These are phyloP conservation scores for Lasioglossum marginatum DNA, from an alignment of 2,888 invertebrate species.

Conservation along the genomic window DNA sequence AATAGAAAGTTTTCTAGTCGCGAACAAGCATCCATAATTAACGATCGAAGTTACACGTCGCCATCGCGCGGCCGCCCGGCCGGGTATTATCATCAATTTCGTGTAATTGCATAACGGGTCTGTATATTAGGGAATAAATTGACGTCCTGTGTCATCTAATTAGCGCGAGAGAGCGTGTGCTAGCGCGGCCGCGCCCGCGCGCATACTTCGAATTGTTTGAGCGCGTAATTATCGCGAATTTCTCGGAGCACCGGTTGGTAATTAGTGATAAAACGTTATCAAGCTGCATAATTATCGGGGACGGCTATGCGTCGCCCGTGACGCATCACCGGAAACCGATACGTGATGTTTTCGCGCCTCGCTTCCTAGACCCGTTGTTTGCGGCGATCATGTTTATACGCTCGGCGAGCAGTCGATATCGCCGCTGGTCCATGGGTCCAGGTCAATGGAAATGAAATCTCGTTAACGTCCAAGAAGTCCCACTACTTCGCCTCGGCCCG, in stretches of 20 bases:
- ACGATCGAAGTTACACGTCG: conserved; percentile 51
- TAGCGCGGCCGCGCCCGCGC: conserved; percentile 26
- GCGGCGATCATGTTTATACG: conserved; percentile 23
- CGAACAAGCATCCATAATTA: conserved; percentile 51
- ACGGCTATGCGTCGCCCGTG: conserved; percentile 2
- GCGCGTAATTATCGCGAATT: conserved; percentile 59
- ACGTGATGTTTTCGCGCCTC: conserved; percentile 19
- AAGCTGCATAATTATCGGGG: conserved; percentile 41
- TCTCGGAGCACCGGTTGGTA: conserved; percentile 46
- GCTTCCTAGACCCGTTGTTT: conserved; percentile 13
- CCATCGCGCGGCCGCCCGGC: not conserved
- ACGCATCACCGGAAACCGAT: conserved; percentile 14
- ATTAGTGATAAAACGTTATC: conserved; percentile 59
- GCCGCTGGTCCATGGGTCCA: conserved; percentile 22
- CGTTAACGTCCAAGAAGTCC: conserved; percentile 27
- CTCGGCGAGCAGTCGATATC: not conserved
- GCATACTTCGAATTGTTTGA: conserved; percentile 61
- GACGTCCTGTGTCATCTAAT: conserved; percentile 57
- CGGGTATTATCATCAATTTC: conserved; percentile 57
- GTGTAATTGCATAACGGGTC: conserved; percentile 52
- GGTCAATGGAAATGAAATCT: conserved; percentile 48
- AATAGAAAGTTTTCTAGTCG: conserved; percentile 49
- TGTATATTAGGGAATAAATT: conserved; percentile 57
- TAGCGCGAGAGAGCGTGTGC: conserved; percentile 34
- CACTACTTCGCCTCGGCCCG: not conserved